Conservation (phyloP, 2,113 vertebrate genomes). For the Ia io region DNA sequence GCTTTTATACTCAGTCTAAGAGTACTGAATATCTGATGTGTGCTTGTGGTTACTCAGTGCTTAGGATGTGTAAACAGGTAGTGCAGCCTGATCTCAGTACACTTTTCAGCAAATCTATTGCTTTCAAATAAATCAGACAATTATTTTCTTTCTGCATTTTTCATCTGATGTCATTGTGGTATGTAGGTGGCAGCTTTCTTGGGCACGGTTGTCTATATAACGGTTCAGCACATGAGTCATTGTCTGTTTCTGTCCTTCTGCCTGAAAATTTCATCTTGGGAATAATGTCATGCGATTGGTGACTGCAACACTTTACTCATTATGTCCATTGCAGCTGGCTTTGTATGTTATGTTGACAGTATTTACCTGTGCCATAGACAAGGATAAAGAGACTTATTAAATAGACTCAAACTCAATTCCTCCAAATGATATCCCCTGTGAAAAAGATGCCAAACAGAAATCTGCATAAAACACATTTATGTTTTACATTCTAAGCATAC, state of each 20-base stretch:
- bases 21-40: neutral
- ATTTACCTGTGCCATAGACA: neutral
- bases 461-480: neutral
- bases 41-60: neutral
- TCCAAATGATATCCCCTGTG: neutral
- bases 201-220: conserved; percentile 63
- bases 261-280: conserved; percentile 58
- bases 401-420: neutral
- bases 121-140: conserved; percentile 56
- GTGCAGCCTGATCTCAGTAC: neutral
- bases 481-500: neutral
- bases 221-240: conserved; percentile 72
- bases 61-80: neutral
- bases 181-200: conserved; percentile 76
- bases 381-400: neutral
- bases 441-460: conserved; percentile 28
- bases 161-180: conserved; percentile 63
- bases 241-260: conserved; percentile 64
- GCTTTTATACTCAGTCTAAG: neutral
- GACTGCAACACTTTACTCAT: neutral
- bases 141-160: conserved; percentile 40
- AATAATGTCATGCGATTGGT: conserved; percentile 38
- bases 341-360: neutral
- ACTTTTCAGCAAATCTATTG: conserved; percentile 39
- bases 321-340: neutral